Percentiles rank a stretch among this genome's conserved stretches.
Evolutionary conservation across 2,888 invertebrate genomes (phyloP).

Genomic region (Podabrus alpinus): DNA sequence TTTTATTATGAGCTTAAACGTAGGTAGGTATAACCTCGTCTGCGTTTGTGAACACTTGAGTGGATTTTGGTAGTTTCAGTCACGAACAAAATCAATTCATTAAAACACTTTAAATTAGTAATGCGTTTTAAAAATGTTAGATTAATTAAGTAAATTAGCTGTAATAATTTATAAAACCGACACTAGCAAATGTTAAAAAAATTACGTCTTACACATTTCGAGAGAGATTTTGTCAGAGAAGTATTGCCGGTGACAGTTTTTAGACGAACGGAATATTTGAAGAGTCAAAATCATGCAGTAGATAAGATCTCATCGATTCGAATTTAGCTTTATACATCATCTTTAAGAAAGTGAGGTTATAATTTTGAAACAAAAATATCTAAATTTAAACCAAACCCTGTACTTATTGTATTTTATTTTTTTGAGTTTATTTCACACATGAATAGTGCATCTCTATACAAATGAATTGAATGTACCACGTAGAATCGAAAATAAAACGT

Average conservation of each 20-base stretch:
- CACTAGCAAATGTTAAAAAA: not conserved
- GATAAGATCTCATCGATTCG: not conserved
- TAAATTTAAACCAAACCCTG: not conserved
- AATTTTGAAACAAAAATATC: not conserved
- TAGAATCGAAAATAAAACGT: conserved; percentile 15
- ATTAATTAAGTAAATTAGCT: not conserved
- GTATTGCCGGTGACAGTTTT: not conserved
- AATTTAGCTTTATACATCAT: not conserved
- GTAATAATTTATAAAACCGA: not conserved
- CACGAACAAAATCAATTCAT: not conserved
- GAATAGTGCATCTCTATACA: not conserved
- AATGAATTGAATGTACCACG: not conserved
- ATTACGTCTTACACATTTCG: not conserved
- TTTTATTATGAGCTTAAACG: not conserved
- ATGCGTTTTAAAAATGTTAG: not conserved
- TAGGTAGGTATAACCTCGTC: too few relatives aligned
- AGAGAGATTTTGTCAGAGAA: not conserved
- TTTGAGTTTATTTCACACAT: not conserved
- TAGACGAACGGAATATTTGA: not conserved
- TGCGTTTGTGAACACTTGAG: not conserved
- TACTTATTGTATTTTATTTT: not conserved
- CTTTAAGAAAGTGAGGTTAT: not conserved
- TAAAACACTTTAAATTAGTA: not conserved
- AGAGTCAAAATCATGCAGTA: not conserved
- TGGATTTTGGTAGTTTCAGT: not conserved